These are phyloP conservation scores for Melanotaenia pygmaea DNA, from an alignment of 2,797 vertebrate genomes.

Conservation along the genomic window DNA sequence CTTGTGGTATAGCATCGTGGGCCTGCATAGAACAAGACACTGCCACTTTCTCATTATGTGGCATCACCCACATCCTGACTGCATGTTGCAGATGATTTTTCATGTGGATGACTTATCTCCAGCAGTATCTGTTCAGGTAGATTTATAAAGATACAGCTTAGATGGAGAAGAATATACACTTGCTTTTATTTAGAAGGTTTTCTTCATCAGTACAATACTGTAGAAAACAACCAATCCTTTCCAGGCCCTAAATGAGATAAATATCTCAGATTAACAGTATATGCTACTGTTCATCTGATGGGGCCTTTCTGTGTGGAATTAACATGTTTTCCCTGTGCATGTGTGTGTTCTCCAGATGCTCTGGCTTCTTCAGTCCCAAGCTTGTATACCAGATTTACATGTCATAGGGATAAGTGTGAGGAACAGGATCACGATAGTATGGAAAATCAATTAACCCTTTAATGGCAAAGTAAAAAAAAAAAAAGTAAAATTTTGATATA, in stretches of 20 bases:
- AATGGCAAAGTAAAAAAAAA: too few relatives aligned
- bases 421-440: too few relatives aligned
- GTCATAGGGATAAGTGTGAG: too few relatives aligned
- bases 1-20: constrained; percentile 32
- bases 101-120: constrained; percentile 7
- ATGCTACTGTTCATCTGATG: too few relatives aligned
- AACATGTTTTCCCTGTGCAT: too few relatives aligned
- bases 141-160: neutral
- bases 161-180: neutral
- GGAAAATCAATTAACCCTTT: too few relatives aligned
- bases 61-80: constrained; percentile 64
- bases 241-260: neutral
- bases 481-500: too few relatives aligned
- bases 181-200: neutral
- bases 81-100: constrained; percentile 32
- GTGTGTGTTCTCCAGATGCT: too few relatives aligned
- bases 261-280: neutral
- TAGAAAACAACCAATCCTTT: neutral
- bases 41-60: constrained; percentile 38
- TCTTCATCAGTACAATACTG: neutral
- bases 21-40: constrained; percentile 35
- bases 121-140: neutral
- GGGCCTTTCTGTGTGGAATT: too few relatives aligned
- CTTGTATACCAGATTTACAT: too few relatives aligned
- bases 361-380: too few relatives aligned